Base-by-base conservation (phyloP, 2,888 invertebrate genomes). In the Cataglyphis cursor region DNA sequence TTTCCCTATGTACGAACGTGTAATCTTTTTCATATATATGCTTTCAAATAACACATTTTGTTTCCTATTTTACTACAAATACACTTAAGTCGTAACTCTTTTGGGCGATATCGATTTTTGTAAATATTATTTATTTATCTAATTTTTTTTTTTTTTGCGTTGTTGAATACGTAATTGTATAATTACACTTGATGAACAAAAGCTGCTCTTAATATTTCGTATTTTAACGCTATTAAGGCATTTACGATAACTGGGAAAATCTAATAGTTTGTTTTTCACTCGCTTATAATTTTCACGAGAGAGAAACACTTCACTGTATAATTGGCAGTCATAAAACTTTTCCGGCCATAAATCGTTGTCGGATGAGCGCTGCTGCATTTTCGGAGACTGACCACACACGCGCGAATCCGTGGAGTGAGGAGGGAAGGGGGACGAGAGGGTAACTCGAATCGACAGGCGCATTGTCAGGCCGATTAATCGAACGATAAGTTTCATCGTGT, bases 381-480 rank as follows among this genome's bases (percentile, higher is more conserved):
- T 72, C 66, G 81, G 57, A 57, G 82, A 80, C 78, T 70, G 70
- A 80, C 78, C 78, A 87, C 87, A 87, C 85, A 84, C 78, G 62
- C 85, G 82, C 87, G 89, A 87, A 89, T 87, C 85, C 82, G 83
- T 48, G 18, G 48, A 0, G 1, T 5, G 48, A 1, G n/a, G n/a
- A n/a, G 6, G n/a, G n/a, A 8, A n/a, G 2, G 48, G n/a, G 51
- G 8, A 51, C 8, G 51, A 51, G n/a, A 81, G 87, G 85, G 86
- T 87, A 90, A 92, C 87, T 90, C 88, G 86, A 90, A 92, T 91
- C 92, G 92, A 92, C 93, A 92, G 92, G 91, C 88, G 90, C 91
- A 92, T 92, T 93, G 93, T 93, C 91, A 85, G 82, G 76, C 89
- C 91, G 93, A 93, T 93, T 92, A 92, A 92, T 93, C 92, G 92